Conservation (phyloP, 2,113 vertebrate species). For the Cyrtonyx montezumae region DNA sequence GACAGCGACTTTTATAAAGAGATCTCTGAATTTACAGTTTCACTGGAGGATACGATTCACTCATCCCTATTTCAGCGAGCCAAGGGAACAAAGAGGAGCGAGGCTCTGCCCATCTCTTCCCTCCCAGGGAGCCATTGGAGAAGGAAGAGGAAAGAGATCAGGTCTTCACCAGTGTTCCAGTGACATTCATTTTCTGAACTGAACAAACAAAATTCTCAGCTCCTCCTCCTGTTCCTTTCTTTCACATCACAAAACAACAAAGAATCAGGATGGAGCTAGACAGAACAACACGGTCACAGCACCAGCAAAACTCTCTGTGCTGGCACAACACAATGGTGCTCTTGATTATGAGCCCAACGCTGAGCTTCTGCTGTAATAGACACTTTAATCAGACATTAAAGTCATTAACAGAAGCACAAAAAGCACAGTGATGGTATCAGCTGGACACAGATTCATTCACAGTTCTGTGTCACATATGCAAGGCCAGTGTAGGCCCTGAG, state of each 20-base stretch:
- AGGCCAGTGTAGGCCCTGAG: background rate
- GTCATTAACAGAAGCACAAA: background rate
- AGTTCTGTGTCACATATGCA: rapidly evolving
- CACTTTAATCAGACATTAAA: background rate
- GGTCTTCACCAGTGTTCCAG: background rate
- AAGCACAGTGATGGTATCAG: background rate
- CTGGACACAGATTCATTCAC: background rate
- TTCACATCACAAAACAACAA: background rate
- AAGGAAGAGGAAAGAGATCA: background rate
- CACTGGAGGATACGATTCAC: background rate
- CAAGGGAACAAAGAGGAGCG: background rate
- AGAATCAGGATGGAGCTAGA: background rate
- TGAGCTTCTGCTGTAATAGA: background rate
- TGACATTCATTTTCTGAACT: background rate
- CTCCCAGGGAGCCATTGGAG: background rate
- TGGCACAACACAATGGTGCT: background rate
- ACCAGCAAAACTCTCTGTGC: background rate
- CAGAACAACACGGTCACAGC: background rate
- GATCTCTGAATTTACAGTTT: background rate
- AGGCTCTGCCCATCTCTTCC: background rate
- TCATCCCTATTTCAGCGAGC: background rate
- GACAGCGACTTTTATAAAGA: background rate
- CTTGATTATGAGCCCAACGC: background rate
- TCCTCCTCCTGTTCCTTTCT: background rate
- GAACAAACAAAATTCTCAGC: background rate